Percentiles rank a stretch among this genome's conserved stretches.
Evolutionary conservation across 2,113 vertebrate genomes (phyloP).

Genomic region (Apeltes quadracus): DNA sequence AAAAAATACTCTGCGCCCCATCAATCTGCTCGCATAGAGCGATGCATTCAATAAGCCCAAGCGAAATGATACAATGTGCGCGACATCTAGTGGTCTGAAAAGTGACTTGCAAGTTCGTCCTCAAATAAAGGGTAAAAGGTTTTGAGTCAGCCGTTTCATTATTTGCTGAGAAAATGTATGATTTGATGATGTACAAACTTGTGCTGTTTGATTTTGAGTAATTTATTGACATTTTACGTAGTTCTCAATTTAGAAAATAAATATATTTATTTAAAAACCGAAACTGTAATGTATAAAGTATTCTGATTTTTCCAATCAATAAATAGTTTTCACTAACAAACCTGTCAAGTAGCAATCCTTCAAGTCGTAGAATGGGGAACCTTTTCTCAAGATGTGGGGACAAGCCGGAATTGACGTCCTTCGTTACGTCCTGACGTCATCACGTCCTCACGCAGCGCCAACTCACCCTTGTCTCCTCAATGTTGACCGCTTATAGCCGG

Average conservation of each 20-base stretch:
- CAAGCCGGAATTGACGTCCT: conserved; percentile 16
- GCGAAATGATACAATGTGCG: conserved; percentile 13
- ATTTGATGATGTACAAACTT: too few species aligned
- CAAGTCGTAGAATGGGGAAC: background rate
- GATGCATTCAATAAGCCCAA: background rate
- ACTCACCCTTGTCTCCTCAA: background rate
- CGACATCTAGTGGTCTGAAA: conserved; percentile 36
- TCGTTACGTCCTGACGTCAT: background rate
- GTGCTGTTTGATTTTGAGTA: too few species aligned
- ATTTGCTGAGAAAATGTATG: background rate
- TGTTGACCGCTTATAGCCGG: background rate
- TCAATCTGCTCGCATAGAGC: background rate
- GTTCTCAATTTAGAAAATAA: background rate
- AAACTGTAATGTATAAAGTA: too few species aligned
- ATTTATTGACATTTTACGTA: background rate
- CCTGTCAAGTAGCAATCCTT: background rate
- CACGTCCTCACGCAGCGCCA: conserved; percentile 14
- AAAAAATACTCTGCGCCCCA: background rate
- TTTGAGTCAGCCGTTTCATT: background rate
- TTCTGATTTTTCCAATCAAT: background rate
- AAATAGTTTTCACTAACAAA: background rate
- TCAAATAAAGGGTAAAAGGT: background rate
- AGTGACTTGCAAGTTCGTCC: background rate
- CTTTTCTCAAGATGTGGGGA: background rate
- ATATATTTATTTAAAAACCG: background rate